These are phyloP conservation scores for Tolmerus cingulatus DNA, from an alignment of 2,888 invertebrate genomes.

Conservation along the genomic window DNA sequence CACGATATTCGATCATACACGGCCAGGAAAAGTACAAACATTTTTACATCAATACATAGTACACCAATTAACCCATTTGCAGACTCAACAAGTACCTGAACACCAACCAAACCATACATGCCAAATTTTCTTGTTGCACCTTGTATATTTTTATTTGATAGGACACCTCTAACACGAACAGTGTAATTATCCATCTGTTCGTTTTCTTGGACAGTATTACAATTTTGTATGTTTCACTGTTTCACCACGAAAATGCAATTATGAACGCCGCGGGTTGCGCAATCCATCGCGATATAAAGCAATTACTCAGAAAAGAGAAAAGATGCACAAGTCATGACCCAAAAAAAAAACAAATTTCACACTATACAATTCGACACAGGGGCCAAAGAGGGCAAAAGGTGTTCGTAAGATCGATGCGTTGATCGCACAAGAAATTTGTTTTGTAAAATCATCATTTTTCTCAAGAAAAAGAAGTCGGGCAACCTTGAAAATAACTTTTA, in stretches of 20 bases:
- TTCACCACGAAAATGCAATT: constrained; percentile 17
- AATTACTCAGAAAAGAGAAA: neutral
- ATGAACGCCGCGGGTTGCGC: neutral
- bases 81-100: neutral
- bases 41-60: neutral
- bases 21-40: neutral
- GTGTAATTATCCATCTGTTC: neutral
- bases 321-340: constrained; percentile 25
- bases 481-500: neutral
- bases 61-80: constrained; percentile 13
- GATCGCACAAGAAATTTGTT: neutral
- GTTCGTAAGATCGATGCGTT: neutral
- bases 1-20: neutral
- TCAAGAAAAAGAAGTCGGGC: neutral
- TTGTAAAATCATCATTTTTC: neutral
- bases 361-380: neutral
- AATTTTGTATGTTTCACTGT: neutral
- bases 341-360: neutral
- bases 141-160: neutral
- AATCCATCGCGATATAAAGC: neutral
- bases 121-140: neutral
- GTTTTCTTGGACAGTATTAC: neutral
- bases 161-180: neutral
- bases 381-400: neutral
- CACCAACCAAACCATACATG: neutral